These are phyloP conservation scores for Phycodurus eques DNA, from an alignment of 2,113 vertebrate species.

Conservation along the genomic window DNA sequence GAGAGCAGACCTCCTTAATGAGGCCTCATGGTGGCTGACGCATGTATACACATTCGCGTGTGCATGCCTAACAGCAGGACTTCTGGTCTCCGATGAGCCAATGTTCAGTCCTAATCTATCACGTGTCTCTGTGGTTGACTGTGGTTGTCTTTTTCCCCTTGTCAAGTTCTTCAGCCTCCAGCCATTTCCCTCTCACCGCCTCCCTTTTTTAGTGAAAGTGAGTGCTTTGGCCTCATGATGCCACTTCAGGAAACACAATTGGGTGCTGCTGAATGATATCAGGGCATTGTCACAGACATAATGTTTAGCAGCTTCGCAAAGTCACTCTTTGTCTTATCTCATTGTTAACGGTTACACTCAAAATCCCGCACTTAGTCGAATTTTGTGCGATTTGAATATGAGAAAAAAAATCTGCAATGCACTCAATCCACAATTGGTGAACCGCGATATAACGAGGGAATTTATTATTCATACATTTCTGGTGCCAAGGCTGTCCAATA, in stretches of 20 bases:
- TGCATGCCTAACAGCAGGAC: constrained; percentile 19
- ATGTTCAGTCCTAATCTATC: constrained; percentile 25
- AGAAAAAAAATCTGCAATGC: too few species aligned
- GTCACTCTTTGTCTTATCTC: too few species aligned
- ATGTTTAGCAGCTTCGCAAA: too few species aligned
- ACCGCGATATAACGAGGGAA: too few species aligned
- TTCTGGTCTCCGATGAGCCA: constrained; percentile 15
- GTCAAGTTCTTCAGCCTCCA: constrained; percentile 29
- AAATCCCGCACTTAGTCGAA: too few species aligned
- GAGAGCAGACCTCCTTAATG: constrained; percentile 52
- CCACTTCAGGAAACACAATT: constrained; percentile 3
- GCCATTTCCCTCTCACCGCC: constrained; percentile 4
- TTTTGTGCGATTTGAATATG: too few species aligned
- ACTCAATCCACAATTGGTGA: too few species aligned
- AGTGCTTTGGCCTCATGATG: constrained; percentile 3
- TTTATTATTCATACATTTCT: not conserved
- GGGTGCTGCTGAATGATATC: too few species aligned
- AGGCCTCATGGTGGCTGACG: constrained; percentile 52
- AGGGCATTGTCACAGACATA: too few species aligned
- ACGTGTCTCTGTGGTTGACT: constrained; percentile 23
- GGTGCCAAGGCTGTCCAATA: constrained; percentile 24
- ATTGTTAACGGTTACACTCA: too few species aligned
- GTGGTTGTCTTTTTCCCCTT: constrained; percentile 13
- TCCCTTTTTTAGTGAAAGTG: constrained; percentile 5
- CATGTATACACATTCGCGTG: constrained; percentile 13